Conservation (phyloP, 1,140 invertebrate genomes). For the Akabosia matsudoensis region DNA sequence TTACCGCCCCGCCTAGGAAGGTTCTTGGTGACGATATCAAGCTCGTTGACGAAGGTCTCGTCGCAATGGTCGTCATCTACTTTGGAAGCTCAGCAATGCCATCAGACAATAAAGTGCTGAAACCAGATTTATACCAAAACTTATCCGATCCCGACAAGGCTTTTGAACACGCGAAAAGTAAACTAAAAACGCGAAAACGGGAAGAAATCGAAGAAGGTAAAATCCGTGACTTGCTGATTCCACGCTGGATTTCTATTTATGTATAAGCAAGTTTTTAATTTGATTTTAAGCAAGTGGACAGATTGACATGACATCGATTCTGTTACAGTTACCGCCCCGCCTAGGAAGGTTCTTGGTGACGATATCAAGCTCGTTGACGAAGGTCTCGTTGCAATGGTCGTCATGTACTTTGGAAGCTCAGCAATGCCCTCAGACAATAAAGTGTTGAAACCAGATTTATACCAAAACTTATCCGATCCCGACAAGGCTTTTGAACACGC, state of each 20-base stretch:
- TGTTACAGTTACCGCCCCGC: conserved; percentile 68
- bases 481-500: conserved; percentile 16
- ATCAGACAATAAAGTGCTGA: neutral
- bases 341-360: conserved; percentile 62
- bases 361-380: conserved; percentile 62
- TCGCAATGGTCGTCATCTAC: conserved; percentile 71
- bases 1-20: conserved; percentile 70
- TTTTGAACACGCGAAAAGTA: conserved; percentile 12
- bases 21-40: conserved; percentile 58
- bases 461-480: conserved; percentile 25
- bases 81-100: conserved; percentile 56
- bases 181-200: neutral
- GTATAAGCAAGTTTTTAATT: neutral
- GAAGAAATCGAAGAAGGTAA: neutral
- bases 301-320: conserved; percentile 43
- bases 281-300: conserved; percentile 6
- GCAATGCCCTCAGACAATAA: conserved; percentile 18
- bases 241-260: conserved; percentile 63
- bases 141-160: conserved; percentile 27
- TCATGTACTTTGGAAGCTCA: conserved; percentile 65
- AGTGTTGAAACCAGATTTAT: conserved; percentile 23
- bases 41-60: conserved; percentile 66
- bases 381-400: conserved; percentile 69
- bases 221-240: conserved; percentile 60
- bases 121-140: conserved; percentile 23